Evolutionary conservation across 2,888 invertebrate species (phyloP), one percentile per base, ranked within the genome.

Genomic region (Drosophila borborema): DNA sequence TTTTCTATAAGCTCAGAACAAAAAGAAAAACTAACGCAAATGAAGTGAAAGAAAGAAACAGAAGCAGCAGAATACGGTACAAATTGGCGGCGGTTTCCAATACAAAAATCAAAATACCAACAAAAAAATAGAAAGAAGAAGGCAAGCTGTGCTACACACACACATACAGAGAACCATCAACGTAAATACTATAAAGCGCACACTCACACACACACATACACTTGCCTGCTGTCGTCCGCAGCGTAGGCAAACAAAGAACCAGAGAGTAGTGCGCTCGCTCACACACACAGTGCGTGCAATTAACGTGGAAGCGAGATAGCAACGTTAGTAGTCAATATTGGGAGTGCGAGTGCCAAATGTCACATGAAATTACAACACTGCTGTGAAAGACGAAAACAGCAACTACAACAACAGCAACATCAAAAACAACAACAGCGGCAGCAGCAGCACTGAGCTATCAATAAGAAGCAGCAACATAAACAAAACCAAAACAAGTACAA

Each of bases 331-430:
- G 58, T 48, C 54, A 46, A 77, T 76, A 80, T 76, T 81, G 58
- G 60, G 63, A 81, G 81, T 77, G 78, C 76, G 79, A 82, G 82
- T 86, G 82, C 86, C 82, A 89, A 89, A 86, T 90, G 89, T 88
- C 89, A 88, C 82, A 75, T 66, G 81, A 78, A 81, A 80, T 81
- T 82, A 74, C 79, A 81, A 81, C 79, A 80, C 79, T 77, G 78
- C 63, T 66, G 59, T 80, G 72, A 74, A 71, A 66, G 72, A 78
- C 65, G 51, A 53, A 63, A 34, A 46, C 53, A 72, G 70, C 64
- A 76, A 66, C 63, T 65, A 77, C 67, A 77, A 63, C 48, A 74
- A 4, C 38, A 54, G 5, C 28, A 69, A 63, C 54, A 77, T 68
- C 64, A 72, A 71, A 63, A 67, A 77, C 69, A 78, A 64, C 49